These are phyloP conservation scores for Zaprionus inermis DNA, from an alignment of 1,140 invertebrate species.

Conservation along the genomic window DNA sequence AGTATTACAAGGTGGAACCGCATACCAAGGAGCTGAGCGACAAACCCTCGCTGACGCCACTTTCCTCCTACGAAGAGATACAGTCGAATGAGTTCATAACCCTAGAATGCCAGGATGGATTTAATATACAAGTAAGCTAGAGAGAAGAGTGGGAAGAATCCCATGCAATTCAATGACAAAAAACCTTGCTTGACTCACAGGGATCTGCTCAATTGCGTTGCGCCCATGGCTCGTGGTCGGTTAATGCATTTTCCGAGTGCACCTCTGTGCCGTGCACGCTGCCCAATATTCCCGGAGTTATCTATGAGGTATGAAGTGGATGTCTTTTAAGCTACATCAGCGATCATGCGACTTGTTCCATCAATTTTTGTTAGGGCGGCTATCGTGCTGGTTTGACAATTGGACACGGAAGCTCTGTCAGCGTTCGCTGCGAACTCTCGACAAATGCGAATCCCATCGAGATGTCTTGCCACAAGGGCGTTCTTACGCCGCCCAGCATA, in stretches of 20 bases:
- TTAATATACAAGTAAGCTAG: slow-evolving; percentile 71
- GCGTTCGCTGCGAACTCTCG: slow-evolving; percentile 87
- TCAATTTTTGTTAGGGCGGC: slow-evolving; percentile 85
- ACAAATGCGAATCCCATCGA: slow-evolving; percentile 78
- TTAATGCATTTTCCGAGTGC: slow-evolving; percentile 90
- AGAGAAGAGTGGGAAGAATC: too few species aligned
- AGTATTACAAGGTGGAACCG: slow-evolving; percentile 78
- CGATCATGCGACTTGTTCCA: neutral
- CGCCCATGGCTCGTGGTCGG: slow-evolving; percentile 91
- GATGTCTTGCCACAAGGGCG: slow-evolving; percentile 88
- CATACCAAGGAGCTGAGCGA: slow-evolving; percentile 71
- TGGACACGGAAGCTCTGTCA: slow-evolving; percentile 90
- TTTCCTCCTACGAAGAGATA: slow-evolving; percentile 82
- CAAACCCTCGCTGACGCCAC: slow-evolving; percentile 67
- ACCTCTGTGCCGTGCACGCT: slow-evolving; percentile 91
- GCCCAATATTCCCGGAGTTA: slow-evolving; percentile 89
- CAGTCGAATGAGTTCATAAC: slow-evolving; percentile 81
- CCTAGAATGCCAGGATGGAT: slow-evolving; percentile 81
- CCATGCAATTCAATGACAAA: neutral
- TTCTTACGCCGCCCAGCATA: slow-evolving; percentile 86
- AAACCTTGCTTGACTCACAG: slow-evolving; percentile 18
- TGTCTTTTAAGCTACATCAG: neutral
- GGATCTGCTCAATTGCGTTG: slow-evolving; percentile 90
- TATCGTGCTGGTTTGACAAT: slow-evolving; percentile 91
- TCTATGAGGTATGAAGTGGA: slow-evolving; percentile 86